phyloP scores from a whole-genome alignment of 1,140 invertebrate species.

The Cydia splendana region DNA sequence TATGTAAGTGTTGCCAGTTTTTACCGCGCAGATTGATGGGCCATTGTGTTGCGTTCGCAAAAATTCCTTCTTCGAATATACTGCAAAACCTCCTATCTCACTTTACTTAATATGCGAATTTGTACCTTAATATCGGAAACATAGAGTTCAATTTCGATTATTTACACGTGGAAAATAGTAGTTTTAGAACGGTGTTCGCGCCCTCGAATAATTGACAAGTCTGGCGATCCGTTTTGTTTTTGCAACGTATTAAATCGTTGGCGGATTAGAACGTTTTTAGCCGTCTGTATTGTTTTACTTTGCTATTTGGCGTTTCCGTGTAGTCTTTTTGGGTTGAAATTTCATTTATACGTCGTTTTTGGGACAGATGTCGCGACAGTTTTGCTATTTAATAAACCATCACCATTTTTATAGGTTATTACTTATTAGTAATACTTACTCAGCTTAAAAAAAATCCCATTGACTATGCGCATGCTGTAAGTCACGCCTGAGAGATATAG shows the following conservation, averaged over 20 bases:
- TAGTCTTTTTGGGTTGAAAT: slow-evolving; percentile 1
- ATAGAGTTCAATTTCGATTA: background rate
- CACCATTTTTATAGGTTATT: no score
- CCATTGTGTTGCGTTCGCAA: slow-evolving; percentile 6
- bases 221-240: slow-evolving; percentile 7
- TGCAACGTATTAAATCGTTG: slow-evolving; percentile 9
- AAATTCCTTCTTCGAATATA: background rate
- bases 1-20: slow-evolving; percentile 11
- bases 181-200: background rate
- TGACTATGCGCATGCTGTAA: no score
- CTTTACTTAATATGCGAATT: background rate
- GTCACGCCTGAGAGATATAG: no score
- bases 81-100: background rate
- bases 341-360: background rate
- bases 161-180: background rate
- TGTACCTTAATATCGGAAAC: background rate
- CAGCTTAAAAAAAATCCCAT: no score
- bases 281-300: background rate
- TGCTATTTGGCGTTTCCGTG: background rate
- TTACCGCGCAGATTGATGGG: slow-evolving; percentile 5
- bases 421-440: no score
- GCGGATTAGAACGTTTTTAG: slow-evolving; percentile 16
- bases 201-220: slow-evolving; percentile 18
- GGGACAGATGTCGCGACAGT: slow-evolving; percentile 36
- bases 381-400: no score